Conservation (phyloP, 2,797 vertebrate species). For the Holocentrus rufus region DNA sequence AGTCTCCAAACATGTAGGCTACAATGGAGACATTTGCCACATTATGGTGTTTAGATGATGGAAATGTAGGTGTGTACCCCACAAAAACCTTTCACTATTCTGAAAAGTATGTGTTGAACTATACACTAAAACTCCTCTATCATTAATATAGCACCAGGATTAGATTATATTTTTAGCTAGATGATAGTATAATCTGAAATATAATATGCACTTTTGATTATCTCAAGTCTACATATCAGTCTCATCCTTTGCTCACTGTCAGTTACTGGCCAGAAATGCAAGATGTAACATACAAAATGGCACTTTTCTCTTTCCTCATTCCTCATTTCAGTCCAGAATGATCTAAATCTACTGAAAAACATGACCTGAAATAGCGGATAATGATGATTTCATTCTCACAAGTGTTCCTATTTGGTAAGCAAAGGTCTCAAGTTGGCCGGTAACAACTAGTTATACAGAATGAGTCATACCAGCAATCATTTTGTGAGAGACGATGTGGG, state of each 20-base stretch:
- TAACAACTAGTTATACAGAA: slow-evolving; percentile 64
- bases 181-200: no score
- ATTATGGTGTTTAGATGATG: background rate
- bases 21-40: no score
- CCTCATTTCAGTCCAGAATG: slow-evolving; percentile 3
- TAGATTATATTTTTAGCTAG: background rate
- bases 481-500: slow-evolving; percentile 35
- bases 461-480: slow-evolving; percentile 61
- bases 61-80: background rate
- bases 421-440: slow-evolving; percentile 55
- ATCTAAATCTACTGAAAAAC: slow-evolving; percentile 6
- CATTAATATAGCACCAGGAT: background rate
- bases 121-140: background rate
- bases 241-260: background rate
- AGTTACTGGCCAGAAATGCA: slow-evolving; percentile 3
- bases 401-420: slow-evolving; percentile 44
- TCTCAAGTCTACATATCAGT: background rate
- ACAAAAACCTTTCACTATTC: background rate
- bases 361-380: slow-evolving; percentile 13
- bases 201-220: background rate
- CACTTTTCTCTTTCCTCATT: slow-evolving; percentile 3
- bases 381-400: slow-evolving; percentile 34
- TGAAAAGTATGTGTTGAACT: background rate
- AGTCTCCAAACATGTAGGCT: no score
- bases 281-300: background rate